Conservation (phyloP, 2,797 vertebrate species). For the Enteromius trimaculatus region DNA sequence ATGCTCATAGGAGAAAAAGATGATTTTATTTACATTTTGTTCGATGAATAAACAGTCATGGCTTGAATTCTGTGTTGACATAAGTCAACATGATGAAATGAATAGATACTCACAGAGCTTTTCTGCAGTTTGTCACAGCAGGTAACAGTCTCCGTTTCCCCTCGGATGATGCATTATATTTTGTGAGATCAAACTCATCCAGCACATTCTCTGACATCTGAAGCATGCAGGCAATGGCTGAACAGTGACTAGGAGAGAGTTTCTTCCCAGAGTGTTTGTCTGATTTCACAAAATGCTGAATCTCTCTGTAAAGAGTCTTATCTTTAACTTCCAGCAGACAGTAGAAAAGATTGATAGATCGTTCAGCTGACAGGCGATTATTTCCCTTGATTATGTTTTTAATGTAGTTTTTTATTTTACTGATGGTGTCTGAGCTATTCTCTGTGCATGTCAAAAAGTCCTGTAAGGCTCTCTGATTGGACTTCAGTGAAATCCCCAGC, state of each 20-base stretch:
- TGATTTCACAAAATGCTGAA: background rate
- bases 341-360: background rate
- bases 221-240: background rate
- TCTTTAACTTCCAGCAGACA: conserved; percentile 5
- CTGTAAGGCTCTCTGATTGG: background rate
- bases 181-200: background rate
- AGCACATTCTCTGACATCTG: background rate
- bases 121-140: background rate
- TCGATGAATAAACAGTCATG: background rate
- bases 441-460: background rate
- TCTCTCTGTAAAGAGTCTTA: background rate
- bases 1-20: background rate
- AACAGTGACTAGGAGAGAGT: background rate
- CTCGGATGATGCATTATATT: background rate
- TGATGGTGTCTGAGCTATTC: background rate
- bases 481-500: background rate
- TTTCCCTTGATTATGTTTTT: background rate
- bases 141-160: background rate
- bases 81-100: background rate
- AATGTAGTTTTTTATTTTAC: background rate
- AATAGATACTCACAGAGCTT: background rate
- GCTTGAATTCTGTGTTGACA: background rate
- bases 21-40: background rate
- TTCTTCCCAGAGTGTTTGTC: background rate
- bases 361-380: background rate